phyloP scores from a whole-genome alignment of 2,797 vertebrate species.

The Apodemus agrarius region DNA sequence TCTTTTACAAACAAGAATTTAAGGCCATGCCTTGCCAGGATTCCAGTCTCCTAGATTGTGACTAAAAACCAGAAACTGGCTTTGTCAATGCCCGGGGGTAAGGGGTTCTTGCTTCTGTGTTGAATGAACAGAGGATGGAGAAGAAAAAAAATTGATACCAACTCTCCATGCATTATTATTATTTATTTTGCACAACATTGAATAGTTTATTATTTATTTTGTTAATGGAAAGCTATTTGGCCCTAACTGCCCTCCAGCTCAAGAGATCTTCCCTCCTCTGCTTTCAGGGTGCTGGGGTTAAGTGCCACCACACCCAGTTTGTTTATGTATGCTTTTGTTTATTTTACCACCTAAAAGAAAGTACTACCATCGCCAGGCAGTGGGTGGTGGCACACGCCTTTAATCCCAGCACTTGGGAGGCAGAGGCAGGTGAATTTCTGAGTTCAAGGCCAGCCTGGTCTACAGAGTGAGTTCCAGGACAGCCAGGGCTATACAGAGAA shows the following conservation, averaged over 20 bases:
- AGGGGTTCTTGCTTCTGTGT: not conserved
- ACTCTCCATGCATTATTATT: not conserved
- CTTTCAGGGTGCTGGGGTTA: not conserved
- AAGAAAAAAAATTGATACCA: not conserved
- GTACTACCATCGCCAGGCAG: constrained; percentile 46
- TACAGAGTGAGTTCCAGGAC: too few relatives aligned
- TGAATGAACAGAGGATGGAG: not conserved
- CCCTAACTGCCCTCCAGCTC: not conserved
- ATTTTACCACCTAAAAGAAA: not conserved
- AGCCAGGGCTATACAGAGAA: too few relatives aligned
- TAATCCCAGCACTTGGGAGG: too few relatives aligned
- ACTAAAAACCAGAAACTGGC: not conserved
- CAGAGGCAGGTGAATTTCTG: too few relatives aligned
- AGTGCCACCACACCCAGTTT: not conserved
- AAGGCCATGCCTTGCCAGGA: not conserved
- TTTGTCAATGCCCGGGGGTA: not conserved
- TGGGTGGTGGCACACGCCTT: too few relatives aligned
- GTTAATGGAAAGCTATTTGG: not conserved
- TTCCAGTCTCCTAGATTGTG: not conserved
- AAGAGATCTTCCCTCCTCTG: not conserved
- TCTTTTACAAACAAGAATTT: not conserved
- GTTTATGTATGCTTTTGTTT: not conserved
- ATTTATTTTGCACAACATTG: not conserved
- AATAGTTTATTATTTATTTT: not conserved
- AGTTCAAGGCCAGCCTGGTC: too few relatives aligned